Percentiles rank a stretch among this genome's conserved stretches.
phyloP scores from a whole-genome alignment of 2,797 vertebrate species.

The Hydrophis major region DNA sequence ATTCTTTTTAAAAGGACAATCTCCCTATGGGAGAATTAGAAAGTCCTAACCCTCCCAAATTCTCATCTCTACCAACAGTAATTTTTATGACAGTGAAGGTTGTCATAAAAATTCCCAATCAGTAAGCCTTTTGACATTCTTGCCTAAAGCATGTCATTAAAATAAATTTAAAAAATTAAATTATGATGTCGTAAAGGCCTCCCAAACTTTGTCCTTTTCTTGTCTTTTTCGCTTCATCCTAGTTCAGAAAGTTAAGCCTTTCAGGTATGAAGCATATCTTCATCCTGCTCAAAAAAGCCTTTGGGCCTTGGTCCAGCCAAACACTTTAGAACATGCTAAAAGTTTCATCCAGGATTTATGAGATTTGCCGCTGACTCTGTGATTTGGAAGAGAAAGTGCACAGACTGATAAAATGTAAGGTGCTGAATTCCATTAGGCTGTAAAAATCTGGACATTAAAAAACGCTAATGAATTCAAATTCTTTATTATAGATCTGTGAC shows the following conservation, averaged over 20 bases:
- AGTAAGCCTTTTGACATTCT: background rate
- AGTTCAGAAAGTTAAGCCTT: conserved; percentile 20
- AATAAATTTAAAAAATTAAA: conserved; percentile 1
- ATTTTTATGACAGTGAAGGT: too few relatives aligned
- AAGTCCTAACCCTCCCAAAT: background rate
- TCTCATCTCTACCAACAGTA: background rate
- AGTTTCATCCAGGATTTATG: conserved; percentile 13
- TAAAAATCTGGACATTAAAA: background rate
- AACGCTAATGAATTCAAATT: background rate
- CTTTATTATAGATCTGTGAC: background rate
- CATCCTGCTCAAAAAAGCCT: background rate
- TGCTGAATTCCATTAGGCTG: background rate
- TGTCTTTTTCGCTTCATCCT: background rate
- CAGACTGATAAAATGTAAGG: background rate
- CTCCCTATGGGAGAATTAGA: background rate
- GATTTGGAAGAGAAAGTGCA: background rate
- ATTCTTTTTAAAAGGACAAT: background rate
- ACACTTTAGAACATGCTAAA: conserved; percentile 11
- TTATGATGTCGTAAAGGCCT: background rate
- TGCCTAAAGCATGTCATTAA: conserved; percentile 4
- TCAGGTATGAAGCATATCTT: conserved; percentile 23
- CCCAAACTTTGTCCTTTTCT: background rate
- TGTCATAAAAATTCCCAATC: background rate
- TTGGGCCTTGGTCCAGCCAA: conserved; percentile 12
- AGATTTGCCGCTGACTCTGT: background rate